Evolutionary conservation across 2,113 vertebrate species (phyloP), one percentile per base, ranked within the genome.

Genomic region (Heloderma charlesbogerti): DNA sequence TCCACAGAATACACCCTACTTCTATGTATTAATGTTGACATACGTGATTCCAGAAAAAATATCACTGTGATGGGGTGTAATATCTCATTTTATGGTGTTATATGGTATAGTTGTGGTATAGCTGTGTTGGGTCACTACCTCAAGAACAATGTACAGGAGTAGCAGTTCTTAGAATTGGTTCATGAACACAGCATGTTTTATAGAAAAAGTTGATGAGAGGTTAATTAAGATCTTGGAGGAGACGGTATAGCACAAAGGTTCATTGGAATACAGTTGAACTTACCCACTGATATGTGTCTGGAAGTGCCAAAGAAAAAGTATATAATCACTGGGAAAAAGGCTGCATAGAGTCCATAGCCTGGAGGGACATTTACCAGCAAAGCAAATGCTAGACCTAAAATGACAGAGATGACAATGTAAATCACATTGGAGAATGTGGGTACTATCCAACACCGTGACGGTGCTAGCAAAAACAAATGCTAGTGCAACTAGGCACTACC

Each of bases 291-390:
- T 96, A 99, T 99, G 94, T 99, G 99, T 94, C 97, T 98, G 16
- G 99, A 99, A 84, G 99, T 99, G 74, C 99, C 99, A 72, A 99
- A 95, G 94, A 99, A 97, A 95, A 99, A 98, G 96, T 99, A 99
- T 63, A 97, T 92, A 87, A 99, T 25, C 0, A 98, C 92, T 8
- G 99, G 99, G 92, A 99, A 99, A 96, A 99, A 99, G 7, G 98
- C 99, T 0, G 99, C 96, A 89, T 99, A 99, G 69, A 99, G 96
- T 3, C 99, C 99, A 8, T 99, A 99, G 94, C 96, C 92, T 1
- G 98, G 96, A 3, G 99, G 98, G 0, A 99, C 91, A 0, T 97
- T 98, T 79, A 98, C 99, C 92, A 99, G 95, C 87, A 99, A 96
- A 83, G 98, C 98, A 95, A 98, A 99, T 2, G 99, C 99, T 27